A percentile compares a stretch with the other conserved stretches of the same genome.
Conservation (phyloP, 2,797 vertebrate species). For the Sebastolobus alascanus region DNA sequence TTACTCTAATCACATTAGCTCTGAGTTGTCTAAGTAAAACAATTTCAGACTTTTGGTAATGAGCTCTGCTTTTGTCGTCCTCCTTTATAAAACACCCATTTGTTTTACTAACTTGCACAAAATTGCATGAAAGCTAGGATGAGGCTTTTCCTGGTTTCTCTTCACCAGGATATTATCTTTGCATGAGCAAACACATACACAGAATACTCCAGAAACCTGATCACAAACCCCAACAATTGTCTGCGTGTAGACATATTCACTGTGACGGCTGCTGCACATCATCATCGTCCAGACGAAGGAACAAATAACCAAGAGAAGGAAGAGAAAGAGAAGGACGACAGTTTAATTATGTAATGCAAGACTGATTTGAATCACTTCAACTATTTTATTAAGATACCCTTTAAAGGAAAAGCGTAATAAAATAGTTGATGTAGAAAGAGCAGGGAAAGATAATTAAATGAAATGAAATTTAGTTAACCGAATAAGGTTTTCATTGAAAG, state of each 20-base stretch:
- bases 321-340: neutral
- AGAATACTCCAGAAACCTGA: neutral
- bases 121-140: neutral
- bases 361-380: neutral
- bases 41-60: neutral
- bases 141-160: neutral
- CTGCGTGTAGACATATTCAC: neutral
- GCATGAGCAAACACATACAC: neutral
- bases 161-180: neutral
- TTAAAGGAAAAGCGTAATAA: neutral
- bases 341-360: neutral
- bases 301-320: neutral
- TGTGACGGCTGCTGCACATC: neutral
- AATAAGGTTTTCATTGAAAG: slow-evolving; percentile 19
- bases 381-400: neutral
- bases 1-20: neutral
- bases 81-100: neutral
- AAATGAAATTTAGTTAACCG: neutral
- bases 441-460: neutral
- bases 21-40: neutral
- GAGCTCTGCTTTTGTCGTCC: neutral
- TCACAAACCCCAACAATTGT: neutral
- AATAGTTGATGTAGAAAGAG: neutral
- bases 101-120: neutral
- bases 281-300: neutral